These are phyloP conservation scores for Anoplolepis gracilipes DNA, from an alignment of 1,140 invertebrate genomes.

Conservation along the genomic window DNA sequence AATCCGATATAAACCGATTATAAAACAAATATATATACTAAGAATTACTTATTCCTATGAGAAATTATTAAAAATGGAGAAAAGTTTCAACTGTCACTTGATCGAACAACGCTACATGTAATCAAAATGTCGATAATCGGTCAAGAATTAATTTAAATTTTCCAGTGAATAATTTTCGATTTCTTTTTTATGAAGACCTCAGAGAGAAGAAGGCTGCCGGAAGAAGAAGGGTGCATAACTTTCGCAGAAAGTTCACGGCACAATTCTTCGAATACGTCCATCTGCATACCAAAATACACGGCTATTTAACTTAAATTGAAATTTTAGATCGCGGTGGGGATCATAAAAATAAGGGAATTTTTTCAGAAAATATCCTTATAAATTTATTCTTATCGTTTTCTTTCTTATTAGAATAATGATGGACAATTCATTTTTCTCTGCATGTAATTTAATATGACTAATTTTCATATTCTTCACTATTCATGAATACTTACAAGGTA, in stretches of 20 bases:
- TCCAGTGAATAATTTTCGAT: not conserved
- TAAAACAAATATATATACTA: not conserved
- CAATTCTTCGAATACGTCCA: slow-evolving; percentile 47
- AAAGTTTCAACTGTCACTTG: not conserved
- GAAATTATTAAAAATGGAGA: not conserved
- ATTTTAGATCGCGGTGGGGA: slow-evolving; percentile 25
- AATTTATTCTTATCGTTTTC: slow-evolving; percentile 13
- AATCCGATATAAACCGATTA: not conserved
- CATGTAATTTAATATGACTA: slow-evolving; percentile 44
- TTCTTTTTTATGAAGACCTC: slow-evolving; percentile 35
- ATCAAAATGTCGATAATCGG: slow-evolving; percentile 4
- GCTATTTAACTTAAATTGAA: slow-evolving; percentile 61
- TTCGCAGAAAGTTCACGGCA: slow-evolving; percentile 17
- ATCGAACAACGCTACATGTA: not conserved
- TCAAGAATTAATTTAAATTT: slow-evolving; percentile 1
- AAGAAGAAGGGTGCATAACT: slow-evolving; percentile 17
- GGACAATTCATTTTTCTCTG: not conserved
- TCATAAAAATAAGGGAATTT: slow-evolving; percentile 38
- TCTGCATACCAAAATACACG: slow-evolving; percentile 58
- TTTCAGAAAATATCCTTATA: slow-evolving; percentile 31
- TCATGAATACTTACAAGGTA: slow-evolving; percentile 18
- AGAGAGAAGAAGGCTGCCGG: not conserved
- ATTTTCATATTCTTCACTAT: slow-evolving; percentile 23
- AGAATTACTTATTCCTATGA: not conserved
- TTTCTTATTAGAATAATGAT: slow-evolving; percentile 20